Evolutionary conservation across 2,888 invertebrate genomes (phyloP).

Genomic region (Prosapia bicincta): DNA sequence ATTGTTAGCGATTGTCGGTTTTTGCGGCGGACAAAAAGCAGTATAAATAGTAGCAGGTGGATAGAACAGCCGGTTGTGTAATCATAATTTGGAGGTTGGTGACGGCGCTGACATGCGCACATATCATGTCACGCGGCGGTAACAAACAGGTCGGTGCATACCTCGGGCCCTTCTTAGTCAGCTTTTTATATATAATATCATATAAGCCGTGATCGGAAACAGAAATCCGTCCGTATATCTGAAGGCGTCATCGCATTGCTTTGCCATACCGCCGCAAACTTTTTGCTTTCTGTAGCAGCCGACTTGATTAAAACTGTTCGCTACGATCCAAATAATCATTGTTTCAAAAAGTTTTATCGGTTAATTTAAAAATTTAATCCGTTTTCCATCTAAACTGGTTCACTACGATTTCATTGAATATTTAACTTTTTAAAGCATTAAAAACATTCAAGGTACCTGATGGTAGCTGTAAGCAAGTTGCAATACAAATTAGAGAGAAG

Average conservation of each 20-base stretch:
- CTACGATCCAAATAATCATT: too few relatives aligned
- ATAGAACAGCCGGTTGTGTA: neutral
- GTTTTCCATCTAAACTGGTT: neutral
- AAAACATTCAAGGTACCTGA: too few relatives aligned
- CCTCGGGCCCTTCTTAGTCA: neutral
- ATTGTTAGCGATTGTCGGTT: neutral
- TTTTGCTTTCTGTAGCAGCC: neutral
- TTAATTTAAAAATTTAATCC: neutral
- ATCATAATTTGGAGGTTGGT: neutral
- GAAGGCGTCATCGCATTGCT: neutral
- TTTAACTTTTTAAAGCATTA: too few relatives aligned
- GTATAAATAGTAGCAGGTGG: neutral
- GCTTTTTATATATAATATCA: neutral
- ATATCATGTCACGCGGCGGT: neutral
- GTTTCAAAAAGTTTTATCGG: neutral
- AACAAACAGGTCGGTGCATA: neutral
- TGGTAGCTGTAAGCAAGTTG: too few relatives aligned
- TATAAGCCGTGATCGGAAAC: neutral
- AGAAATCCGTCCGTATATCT: neutral
- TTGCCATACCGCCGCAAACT: neutral
- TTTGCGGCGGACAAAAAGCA: neutral
- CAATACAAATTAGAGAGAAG: too few relatives aligned
- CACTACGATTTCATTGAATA: too few relatives aligned
- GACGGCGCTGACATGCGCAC: neutral
- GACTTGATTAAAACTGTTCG: too few relatives aligned